A percentile compares a stretch with the other conserved stretches of the same genome.
phyloP scores from a whole-genome alignment of 92 coral and sea anemone genomes.

The Porites rus region DNA sequence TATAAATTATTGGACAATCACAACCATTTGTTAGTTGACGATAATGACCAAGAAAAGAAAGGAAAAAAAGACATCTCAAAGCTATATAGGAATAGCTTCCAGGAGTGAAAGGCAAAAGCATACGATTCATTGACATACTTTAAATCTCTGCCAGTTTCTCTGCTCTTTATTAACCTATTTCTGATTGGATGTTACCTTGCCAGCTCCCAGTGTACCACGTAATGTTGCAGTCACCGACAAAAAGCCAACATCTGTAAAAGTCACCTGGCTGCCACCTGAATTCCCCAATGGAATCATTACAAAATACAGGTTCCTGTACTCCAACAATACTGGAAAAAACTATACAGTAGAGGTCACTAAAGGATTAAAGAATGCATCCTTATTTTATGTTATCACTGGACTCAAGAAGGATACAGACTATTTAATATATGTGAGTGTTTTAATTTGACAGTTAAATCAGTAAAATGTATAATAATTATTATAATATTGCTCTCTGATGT shows the following conservation, averaged over 20 bases:
- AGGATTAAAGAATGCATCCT: conserved; percentile 56
- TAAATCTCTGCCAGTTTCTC: too few species aligned
- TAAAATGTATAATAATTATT: too few species aligned
- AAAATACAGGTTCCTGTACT: conserved; percentile 72
- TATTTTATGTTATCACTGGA: conserved; percentile 54
- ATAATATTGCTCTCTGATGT: too few species aligned
- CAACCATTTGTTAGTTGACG: too few species aligned
- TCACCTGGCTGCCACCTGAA: conserved; percentile 80
- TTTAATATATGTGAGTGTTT: conserved; percentile 66
- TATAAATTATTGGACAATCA: too few species aligned
- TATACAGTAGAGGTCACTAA: conserved; percentile 57
- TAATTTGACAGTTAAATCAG: not conserved
- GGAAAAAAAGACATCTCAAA: too few species aligned
- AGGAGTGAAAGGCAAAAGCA: too few species aligned
- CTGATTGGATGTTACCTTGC: not conserved
- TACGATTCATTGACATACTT: too few species aligned
- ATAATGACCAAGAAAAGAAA: too few species aligned
- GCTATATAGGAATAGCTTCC: too few species aligned
- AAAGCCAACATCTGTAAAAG: conserved; percentile 40
- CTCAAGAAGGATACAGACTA: conserved; percentile 60
- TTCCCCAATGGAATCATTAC: conserved; percentile 76
- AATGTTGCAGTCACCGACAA: conserved; percentile 56
- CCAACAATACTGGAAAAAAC: conserved; percentile 59
- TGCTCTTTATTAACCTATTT: too few species aligned
- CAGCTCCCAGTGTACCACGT: conserved; percentile 81